These are phyloP conservation scores for Idris sp. DNA, from an alignment of 1,140 invertebrate species.

Conservation along the genomic window DNA sequence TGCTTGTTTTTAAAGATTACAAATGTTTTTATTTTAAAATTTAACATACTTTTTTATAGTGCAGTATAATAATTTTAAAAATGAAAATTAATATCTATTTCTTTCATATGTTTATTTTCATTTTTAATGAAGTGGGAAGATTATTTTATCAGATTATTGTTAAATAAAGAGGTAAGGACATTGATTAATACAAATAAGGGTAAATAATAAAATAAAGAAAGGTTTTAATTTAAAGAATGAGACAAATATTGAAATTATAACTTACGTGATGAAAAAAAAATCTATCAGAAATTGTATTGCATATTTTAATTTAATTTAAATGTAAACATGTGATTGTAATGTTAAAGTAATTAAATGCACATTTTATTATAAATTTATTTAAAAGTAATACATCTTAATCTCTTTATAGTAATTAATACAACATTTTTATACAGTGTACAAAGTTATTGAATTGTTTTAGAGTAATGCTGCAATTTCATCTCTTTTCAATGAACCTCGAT, in stretches of 20 bases:
- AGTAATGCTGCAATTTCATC: neutral
- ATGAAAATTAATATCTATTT: neutral
- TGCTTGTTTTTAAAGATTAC: neutral
- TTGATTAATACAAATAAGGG: too few species aligned
- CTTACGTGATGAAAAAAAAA: too few species aligned
- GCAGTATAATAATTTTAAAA: neutral
- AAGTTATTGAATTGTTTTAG: neutral
- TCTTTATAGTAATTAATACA: too few species aligned
- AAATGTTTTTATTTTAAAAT: neutral
- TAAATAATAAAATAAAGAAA: too few species aligned
- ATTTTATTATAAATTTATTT: neutral
- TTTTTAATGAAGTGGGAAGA: neutral
- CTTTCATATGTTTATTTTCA: neutral
- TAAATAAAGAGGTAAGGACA: neutral
- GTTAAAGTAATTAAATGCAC: too few species aligned
- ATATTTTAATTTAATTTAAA: too few species aligned
- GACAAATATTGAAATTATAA: too few species aligned
- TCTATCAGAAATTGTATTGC: too few species aligned
- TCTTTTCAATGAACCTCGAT: slow-evolving; percentile 1
- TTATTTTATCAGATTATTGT: neutral
- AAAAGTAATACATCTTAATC: neutral
- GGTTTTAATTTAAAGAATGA: too few species aligned
- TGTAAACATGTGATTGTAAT: too few species aligned
- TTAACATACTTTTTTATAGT: too few species aligned
- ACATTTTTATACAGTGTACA: too few species aligned